Percentiles rank a stretch among this genome's conserved stretches.
phyloP scores from a whole-genome alignment of 2,797 vertebrate genomes.

The Parambassis ranga region DNA sequence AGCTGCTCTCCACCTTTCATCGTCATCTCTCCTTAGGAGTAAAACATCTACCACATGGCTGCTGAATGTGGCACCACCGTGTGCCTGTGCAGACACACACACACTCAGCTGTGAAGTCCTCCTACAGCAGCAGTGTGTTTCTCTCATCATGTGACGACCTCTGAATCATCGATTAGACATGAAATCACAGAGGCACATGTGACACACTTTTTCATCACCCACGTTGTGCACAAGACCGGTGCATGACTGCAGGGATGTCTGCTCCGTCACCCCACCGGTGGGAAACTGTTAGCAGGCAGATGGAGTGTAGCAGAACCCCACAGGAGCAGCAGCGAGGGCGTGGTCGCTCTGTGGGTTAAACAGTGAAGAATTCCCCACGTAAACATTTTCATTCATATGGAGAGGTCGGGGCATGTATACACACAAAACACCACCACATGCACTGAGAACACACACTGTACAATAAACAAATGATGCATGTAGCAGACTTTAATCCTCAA shows the following conservation, averaged over 20 bases:
- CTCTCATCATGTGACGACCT: constrained; percentile 43
- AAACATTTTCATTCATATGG: too few species aligned
- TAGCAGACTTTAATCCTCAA: too few species aligned
- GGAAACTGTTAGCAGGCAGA: not conserved
- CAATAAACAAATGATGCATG: too few species aligned
- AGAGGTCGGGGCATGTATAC: too few species aligned
- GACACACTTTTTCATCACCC: constrained; percentile 33
- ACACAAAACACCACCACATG: too few species aligned
- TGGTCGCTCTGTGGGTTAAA: too few species aligned
- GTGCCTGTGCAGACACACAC: not conserved
- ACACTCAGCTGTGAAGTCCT: not conserved
- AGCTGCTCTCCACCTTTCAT: not conserved
- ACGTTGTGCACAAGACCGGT: constrained; percentile 16
- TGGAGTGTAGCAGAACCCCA: not conserved
- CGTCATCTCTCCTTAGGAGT: not conserved
- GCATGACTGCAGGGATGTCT: constrained; percentile 20
- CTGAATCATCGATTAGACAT: constrained; percentile 59
- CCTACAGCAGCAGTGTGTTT: not conserved
- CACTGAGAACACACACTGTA: too few species aligned
- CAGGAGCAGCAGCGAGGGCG: not conserved
- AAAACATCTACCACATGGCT: constrained; percentile 7
- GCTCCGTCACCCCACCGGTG: too few species aligned
- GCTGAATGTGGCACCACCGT: constrained; percentile 62
- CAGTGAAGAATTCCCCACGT: too few species aligned
- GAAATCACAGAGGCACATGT: constrained; percentile 30